Evolutionary conservation across 1,140 invertebrate genomes (phyloP), one percentile per base, ranked within the genome.

Genomic region (Andricus grossulariae): DNA sequence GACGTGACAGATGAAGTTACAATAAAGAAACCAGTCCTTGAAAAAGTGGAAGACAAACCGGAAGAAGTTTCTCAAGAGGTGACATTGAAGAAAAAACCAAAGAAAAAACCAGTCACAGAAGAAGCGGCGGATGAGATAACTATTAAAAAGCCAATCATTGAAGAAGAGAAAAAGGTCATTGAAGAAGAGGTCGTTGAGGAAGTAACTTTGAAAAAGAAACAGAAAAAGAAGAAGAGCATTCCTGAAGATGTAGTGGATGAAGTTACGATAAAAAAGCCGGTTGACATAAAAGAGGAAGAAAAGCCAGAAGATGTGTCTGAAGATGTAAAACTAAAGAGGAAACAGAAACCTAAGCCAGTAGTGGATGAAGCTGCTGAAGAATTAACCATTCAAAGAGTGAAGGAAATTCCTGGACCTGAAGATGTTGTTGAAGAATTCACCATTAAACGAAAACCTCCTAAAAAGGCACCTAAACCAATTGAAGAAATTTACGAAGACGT

Each of bases 11-110:
- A 89, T 77, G 85, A 88, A 78, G 75, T 80, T 19, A 93, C 92
- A 10, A 90, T 94, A 39, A 90, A 90, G 82, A 90, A 91, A 50
- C 92, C 91, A 80, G 88, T 87, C 76, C 89, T 90, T 6, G 85
- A 88, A 39, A 82, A 83, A n/a, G 78, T 86, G 72, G 92, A 91
- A 78, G 93, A 94, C 80, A 90, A 93, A 57, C 92, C 93, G 45
- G 94, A 96, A 88, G 95, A 96, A 90, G 93, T 93, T 73, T 92
- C 93, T 75, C 94, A 96, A 88, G 95, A 95, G 90, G 90, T 95
- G 16, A 96, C 94, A 7, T 92, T 96, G 21, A 95, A 95, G 86
- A 87, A 95, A 70, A 94, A 94, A 76, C 93, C 93, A 32, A 91
- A 93, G 70, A 93, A 93, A 86, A 94, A 94, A 90, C 90, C 83